These are phyloP conservation scores for Emmelina monodactyla DNA, from an alignment of 2,888 invertebrate species.

Conservation along the genomic window DNA sequence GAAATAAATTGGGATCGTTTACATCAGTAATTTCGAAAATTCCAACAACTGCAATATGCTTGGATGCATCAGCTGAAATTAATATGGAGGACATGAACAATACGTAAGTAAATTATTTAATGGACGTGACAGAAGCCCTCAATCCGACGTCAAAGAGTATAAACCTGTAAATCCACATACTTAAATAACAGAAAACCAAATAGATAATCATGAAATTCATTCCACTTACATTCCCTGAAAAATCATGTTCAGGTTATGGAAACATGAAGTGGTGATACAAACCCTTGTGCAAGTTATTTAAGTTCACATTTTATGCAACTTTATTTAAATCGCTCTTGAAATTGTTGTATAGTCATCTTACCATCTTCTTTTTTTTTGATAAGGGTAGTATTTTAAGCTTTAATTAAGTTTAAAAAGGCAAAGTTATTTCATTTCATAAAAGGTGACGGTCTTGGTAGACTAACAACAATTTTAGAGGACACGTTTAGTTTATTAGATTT, in stretches of 20 bases:
- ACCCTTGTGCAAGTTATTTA: conserved; percentile 48
- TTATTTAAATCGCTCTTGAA: conserved; percentile 43
- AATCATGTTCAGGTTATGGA: conserved; percentile 43
- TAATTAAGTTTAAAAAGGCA: background rate
- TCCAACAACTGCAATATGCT: conserved; percentile 56
- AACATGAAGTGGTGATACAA: conserved; percentile 57
- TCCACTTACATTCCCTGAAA: conserved; percentile 60
- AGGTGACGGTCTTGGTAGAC: background rate
- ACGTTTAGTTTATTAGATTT: conserved; percentile 32
- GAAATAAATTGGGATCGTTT: too few relatives aligned
- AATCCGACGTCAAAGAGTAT: conserved; percentile 47
- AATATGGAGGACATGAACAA: conserved; percentile 41
- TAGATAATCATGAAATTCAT: conserved; percentile 52
- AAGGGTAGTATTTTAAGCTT: background rate
- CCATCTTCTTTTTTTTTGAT: conserved; percentile 16
- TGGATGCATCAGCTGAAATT: conserved; percentile 58
- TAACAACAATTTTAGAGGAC: conserved; percentile 30
- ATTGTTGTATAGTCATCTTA: too few relatives aligned
- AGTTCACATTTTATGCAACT: conserved; percentile 44
- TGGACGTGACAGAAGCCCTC: conserved; percentile 58
- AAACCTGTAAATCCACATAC: conserved; percentile 50
- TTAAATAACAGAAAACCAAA: conserved; percentile 36
- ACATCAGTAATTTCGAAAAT: conserved; percentile 24
- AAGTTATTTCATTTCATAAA: background rate
- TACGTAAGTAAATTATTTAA: conserved; percentile 31